Evolutionary conservation across 2,888 invertebrate species (phyloP).

Genomic region (Pseudococcus viburni): DNA sequence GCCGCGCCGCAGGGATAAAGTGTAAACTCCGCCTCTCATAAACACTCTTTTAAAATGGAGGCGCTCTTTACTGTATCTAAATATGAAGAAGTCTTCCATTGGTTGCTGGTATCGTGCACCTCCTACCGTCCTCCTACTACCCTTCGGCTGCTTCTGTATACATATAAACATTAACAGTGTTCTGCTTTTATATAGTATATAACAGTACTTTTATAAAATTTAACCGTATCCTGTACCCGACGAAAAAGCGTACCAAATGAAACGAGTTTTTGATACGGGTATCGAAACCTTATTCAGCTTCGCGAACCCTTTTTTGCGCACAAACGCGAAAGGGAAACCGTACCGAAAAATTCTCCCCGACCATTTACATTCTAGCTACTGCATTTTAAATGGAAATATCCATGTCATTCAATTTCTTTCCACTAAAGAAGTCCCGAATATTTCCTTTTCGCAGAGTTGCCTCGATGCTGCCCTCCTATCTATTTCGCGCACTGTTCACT

Average conservation of each 20-base stretch:
- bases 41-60: conserved; percentile 66
- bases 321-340: conserved; percentile 22
- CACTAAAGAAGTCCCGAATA: conserved; percentile 17
- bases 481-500: conserved; percentile 42
- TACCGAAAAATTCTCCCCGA: conserved; percentile 53
- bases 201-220: conserved; percentile 53
- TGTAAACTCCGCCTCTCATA: conserved; percentile 63
- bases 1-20: conserved; percentile 45
- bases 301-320: conserved; percentile 28
- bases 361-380: not conserved
- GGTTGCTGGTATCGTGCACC: conserved; percentile 51
- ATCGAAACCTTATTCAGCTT: conserved; percentile 29
- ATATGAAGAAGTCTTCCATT: conserved; percentile 57
- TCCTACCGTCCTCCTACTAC: conserved; percentile 60
- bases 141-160: conserved; percentile 31
- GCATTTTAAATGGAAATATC: conserved; percentile 49
- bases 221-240: conserved; percentile 30
- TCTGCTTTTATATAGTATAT: conserved; percentile 39
- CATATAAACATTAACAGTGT: conserved; percentile 53
- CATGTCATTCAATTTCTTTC: conserved; percentile 56
- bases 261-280: conserved; percentile 58
- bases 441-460: not conserved
- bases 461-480: not conserved
- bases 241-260: conserved; percentile 54
- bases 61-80: conserved; percentile 62